Evolutionary conservation across 2,888 invertebrate genomes (phyloP).

Genomic region (Podabrus alpinus): DNA sequence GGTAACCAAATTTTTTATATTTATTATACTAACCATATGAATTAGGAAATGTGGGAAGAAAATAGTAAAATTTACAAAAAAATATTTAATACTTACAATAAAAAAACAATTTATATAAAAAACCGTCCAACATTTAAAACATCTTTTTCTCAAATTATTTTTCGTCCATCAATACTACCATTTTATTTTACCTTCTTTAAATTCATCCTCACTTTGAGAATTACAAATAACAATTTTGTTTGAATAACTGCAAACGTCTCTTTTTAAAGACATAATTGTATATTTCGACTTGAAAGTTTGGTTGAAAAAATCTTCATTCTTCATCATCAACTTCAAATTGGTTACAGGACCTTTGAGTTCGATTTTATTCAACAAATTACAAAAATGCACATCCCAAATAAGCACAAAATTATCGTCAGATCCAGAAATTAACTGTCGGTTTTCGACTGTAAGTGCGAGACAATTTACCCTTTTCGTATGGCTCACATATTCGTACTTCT

Average conservation of each 20-base stretch:
- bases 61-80: too few relatives aligned
- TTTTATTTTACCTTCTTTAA: not conserved
- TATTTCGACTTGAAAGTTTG: conserved; percentile 63
- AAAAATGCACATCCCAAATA: conserved; percentile 81
- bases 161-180: not conserved
- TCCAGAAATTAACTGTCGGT: conserved; percentile 74
- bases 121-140: not conserved
- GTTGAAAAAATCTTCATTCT: conserved; percentile 63
- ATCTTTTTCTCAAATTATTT: not conserved
- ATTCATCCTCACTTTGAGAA: conserved; percentile 53
- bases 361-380: conserved; percentile 72
- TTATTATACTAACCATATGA: too few relatives aligned
- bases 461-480: conserved; percentile 73
- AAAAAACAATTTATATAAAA: not conserved
- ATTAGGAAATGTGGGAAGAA: too few relatives aligned
- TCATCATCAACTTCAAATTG: conserved; percentile 69
- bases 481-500: conserved; percentile 60
- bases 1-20: too few relatives aligned
- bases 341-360: conserved; percentile 76
- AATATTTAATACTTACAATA: too few relatives aligned
- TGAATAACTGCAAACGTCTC: conserved; percentile 62
- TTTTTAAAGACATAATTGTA: conserved; percentile 65
- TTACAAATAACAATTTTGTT: conserved; percentile 58
- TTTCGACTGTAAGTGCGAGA: conserved; percentile 73
- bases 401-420: conserved; percentile 74